Evolutionary conservation across 2,797 vertebrate species (phyloP), one percentile per base, ranked within the genome.

Genomic region (Anas capensis): DNA sequence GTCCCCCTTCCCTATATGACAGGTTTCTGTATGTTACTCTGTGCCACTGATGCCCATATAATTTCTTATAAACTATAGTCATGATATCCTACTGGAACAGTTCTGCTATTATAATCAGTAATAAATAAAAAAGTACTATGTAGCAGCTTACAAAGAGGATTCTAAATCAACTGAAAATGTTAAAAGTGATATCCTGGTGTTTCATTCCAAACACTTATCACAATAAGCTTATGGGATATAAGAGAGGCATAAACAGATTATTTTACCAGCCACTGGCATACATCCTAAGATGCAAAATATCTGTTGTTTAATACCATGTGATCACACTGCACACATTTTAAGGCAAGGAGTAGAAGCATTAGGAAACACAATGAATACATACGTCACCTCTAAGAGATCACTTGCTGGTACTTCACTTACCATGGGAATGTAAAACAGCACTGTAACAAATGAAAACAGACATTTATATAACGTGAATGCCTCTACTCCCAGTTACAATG

Each of bases 131-230:
- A 89, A 24, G 18, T 71, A 56, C 44, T 24, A 2, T 23, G 40
- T 3, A 91, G 31, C 44, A 81, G 44, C 38, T 89, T 71, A 62
- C 57, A 81, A 1, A 29, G 23, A 83, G 53, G 33, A 65, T 81
- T 86, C 76, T 54, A 62, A 86, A 75, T 72, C 53, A 68, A 44
- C 33, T 49, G 56, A 66, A 87, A 70, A 58, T 9, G 24, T 33
- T 64, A 14, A 6, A 92, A 91, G 26, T 48, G 53, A 85, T 64
- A 92, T 49, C 54, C 65, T 81, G 64, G 71, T 80, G 64, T 57
- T 95, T 93, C 60, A 91, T 68, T 93, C 72, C 61, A 78, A 91
- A 92, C n/a, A 23, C 11, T 88, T 83, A 75, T 27, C 44, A 60
- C 70, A 51, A 40, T 54, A 81, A 81, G 46, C 20, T 87, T 65